Evolutionary conservation across 2,797 vertebrate genomes (phyloP), one percentile per base, ranked within the genome.

Genomic region (Threskiornis aethiopicus): DNA sequence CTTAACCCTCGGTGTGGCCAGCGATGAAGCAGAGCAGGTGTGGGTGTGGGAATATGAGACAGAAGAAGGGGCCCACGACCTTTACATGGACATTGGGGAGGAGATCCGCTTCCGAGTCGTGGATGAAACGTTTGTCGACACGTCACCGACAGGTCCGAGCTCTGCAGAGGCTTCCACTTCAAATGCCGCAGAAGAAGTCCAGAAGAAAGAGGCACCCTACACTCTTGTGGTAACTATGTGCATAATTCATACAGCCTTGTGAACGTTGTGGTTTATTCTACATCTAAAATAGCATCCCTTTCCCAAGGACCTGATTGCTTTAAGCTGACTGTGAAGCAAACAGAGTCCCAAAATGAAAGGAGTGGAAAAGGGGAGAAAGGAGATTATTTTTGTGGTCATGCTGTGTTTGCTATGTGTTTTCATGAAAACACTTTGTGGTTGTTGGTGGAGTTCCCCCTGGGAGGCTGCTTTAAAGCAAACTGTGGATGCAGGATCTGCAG

Each of bases 21-120:
- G 99, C 0, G 99, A 99, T 8, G 99, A 99, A 89, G 98, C 99
- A 0, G 99, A 99, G 97, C 99, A 99, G 93, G 99, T 99, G 59
- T 99, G 99, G 99, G 98, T 99, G 24, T 99, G 99, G 99, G 99
- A 99, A 91, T 99, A 99, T 0, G 99, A 99, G 98, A 99, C 99
- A 0, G 99, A 99, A 26, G 99, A 99, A 93, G 99, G 99, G 1
- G 99, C 99, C 10, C 99, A 99, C 1, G 99, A 99, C 98, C 98
- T 99, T 91, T 99, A 99, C 98, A 99, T 99, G 99, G 99, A 99
- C 97, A 98, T 98, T 0, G 99, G 99, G 3, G 99, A 99, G 97
- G 99, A 99, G 95, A 98, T 99, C 95, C 99, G 99, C 52, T 99
- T 99, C 94, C 98, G 99, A 64, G 98, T 99, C 0, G 98, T 99